Conservation (phyloP, 53 echinoderm and acorn worm genomes). For the Echinometra lucunter region DNA sequence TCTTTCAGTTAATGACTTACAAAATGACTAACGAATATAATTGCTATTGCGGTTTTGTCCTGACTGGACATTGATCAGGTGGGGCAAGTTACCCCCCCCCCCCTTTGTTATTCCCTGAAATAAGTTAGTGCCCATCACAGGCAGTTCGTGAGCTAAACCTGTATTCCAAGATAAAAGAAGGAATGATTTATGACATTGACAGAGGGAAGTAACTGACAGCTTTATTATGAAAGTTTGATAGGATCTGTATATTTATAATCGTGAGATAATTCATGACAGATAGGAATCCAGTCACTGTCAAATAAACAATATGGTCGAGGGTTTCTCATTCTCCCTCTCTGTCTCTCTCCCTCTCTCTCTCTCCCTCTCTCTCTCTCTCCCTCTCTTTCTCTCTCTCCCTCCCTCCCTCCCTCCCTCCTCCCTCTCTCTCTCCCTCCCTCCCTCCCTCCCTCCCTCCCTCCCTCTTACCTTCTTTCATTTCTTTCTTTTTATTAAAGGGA, state of each 20-base stretch:
- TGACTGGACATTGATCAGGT: too few species aligned
- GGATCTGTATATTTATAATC: slow-evolving; percentile 2
- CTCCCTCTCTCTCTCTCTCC: background rate
- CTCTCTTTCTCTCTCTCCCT: background rate
- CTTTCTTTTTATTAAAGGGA: too few species aligned
- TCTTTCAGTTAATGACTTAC: too few species aligned
- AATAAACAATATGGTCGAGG: background rate
- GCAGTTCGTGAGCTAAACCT: slow-evolving; percentile 33
- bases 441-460: background rate
- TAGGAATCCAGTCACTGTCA: background rate
- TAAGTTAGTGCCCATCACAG: too few species aligned
- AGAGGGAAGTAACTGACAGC: slow-evolving; percentile 44
- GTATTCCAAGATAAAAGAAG: background rate
- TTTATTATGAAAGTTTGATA: slow-evolving; percentile 2
- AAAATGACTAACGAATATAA: too few species aligned
- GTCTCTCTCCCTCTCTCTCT: background rate
- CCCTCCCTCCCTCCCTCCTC: background rate
- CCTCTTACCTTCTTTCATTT: too few species aligned
- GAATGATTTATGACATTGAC: slow-evolving; percentile 6
- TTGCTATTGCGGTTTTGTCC: too few species aligned
- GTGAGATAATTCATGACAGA: background rate
- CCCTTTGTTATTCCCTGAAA: too few species aligned
- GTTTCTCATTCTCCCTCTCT: background rate
- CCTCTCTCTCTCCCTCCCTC: background rate
- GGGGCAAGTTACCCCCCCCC: too few species aligned